Base-by-base conservation (phyloP, 92 coral and sea anemone species). In the Zoanthus solanderi region DNA sequence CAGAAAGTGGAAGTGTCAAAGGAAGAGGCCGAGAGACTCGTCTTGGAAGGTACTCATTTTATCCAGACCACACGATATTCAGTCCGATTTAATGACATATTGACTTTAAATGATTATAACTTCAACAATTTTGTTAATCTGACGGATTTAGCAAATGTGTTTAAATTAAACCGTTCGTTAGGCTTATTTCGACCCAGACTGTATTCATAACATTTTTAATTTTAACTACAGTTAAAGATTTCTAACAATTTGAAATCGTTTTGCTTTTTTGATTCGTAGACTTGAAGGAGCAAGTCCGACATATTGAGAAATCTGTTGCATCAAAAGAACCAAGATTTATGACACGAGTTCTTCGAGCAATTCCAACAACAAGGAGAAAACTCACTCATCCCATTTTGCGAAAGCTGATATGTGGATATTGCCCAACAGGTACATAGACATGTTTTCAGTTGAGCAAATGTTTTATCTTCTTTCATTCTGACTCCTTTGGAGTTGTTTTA, bases 361-460 rank as follows among this genome's bases (percentile, higher is more conserved):
- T 97, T 53, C 94, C 98, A 57, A 93, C 98, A 68, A 97, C 98
- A 12, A 91, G 98, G 71, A 95, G 92, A 76, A 97, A 95, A 78
- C 88, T 95, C 10, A 95, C 93, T 78, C 98, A 97, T 72, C 84
- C 95, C 23, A 69, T 95, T 75, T 89, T 97, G 60, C 92, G 98
- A 48, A 97, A 95, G 79, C 94, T 95, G 23, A 94, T 97, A 31
- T 88, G 93, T 95, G 99, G 99, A 56, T 97, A 95, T 88, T 96
- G 96, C 86, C 96, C 96, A 29, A 87, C 83, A 80, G 92, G 98
- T 95, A 71, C 2, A 31, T 9, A 13, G 30, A 23, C 1, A 2
- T 9, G 2, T 30, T 69, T 30, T 10, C 31, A 31, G 31, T 29
- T 7, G 6, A 66, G 15, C 14, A n/a, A 53, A 9, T 53, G 58